A percentile compares a stretch with the other conserved stretches of the same genome.
phyloP scores from a whole-genome alignment of 2,113 vertebrate species.

The Onychostoma macrolepis region DNA sequence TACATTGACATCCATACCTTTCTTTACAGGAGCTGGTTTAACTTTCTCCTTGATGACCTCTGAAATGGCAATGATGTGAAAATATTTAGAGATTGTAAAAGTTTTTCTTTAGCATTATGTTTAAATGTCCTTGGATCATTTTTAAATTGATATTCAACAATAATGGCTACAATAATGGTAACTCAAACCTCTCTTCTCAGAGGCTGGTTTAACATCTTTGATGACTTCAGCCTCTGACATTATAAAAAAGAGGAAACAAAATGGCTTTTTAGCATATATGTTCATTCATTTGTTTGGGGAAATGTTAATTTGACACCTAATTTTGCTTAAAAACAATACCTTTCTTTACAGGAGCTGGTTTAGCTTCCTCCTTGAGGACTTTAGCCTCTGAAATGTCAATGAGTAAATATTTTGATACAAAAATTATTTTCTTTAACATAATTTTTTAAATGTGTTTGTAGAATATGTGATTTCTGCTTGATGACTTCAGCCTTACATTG shows the following conservation, averaged over 20 bases:
- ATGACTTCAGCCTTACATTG: conserved; percentile 10
- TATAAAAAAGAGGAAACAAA: not conserved
- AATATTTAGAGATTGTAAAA: not conserved
- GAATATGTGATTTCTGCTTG: conserved; percentile 10
- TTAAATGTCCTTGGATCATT: not conserved
- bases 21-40: conserved; percentile 40
- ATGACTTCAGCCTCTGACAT: conserved; percentile 27
- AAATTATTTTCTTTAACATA: not conserved
- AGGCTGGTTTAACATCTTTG: conserved; percentile 36
- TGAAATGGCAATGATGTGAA: not conserved
- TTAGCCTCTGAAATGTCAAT: conserved; percentile 20
- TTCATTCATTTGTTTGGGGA: not conserved
- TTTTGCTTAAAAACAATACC: conserved; percentile 43
- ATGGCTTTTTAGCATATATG: not conserved
- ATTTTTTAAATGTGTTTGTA: not conserved
- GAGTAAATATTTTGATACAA: not conserved
- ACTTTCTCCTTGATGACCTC: conserved; percentile 38
- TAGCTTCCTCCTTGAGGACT: conserved; percentile 56
- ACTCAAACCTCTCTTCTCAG: conserved; percentile 16
- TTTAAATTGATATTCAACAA: not conserved
- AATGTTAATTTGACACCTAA: not conserved
- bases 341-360: conserved; percentile 53
- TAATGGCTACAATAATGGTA: not conserved
- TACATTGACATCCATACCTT: conserved; percentile 9
- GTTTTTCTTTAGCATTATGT: not conserved